Conservation (phyloP, 2,888 invertebrate species). For the Cetonia aurata region DNA sequence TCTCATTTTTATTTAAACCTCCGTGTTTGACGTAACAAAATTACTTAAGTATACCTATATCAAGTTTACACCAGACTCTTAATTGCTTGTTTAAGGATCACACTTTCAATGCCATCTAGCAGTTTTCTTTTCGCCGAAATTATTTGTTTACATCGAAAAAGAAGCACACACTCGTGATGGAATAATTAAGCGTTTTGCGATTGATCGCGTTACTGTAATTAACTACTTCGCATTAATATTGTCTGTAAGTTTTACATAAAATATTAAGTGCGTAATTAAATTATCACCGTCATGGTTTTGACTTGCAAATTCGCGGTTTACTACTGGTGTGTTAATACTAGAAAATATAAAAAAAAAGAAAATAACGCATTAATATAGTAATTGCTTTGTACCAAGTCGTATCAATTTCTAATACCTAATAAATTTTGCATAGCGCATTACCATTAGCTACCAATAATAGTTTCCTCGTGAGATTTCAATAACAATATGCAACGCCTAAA, state of each 20-base stretch:
- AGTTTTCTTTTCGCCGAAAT: background rate
- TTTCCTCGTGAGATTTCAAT: too few relatives aligned
- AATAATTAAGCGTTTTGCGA: constrained; percentile 1
- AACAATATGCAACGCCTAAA: too few relatives aligned
- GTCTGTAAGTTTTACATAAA: constrained; percentile 26
- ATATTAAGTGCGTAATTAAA: constrained; percentile 10
- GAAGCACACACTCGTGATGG: too few relatives aligned
- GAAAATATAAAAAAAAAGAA: too few relatives aligned
- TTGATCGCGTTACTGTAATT: constrained; percentile 10
- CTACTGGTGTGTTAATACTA: constrained; percentile 5
- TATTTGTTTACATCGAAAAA: too few relatives aligned
- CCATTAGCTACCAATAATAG: background rate
- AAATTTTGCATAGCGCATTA: background rate
- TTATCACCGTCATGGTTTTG: constrained; percentile 4
- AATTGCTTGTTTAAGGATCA: constrained; percentile 16
- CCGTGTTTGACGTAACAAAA: background rate
- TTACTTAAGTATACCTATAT: constrained; percentile 1
- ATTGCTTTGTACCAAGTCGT: too few relatives aligned
- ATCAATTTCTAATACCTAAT: too few relatives aligned
- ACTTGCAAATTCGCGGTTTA: constrained; percentile 24
- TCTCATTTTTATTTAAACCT: background rate
- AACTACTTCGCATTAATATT: constrained; percentile 20
- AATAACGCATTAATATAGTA: too few relatives aligned
- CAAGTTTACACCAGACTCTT: constrained; percentile 12
- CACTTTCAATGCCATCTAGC: constrained; percentile 13